phyloP scores from a whole-genome alignment of 2,113 vertebrate genomes.

The Fulica atra region DNA sequence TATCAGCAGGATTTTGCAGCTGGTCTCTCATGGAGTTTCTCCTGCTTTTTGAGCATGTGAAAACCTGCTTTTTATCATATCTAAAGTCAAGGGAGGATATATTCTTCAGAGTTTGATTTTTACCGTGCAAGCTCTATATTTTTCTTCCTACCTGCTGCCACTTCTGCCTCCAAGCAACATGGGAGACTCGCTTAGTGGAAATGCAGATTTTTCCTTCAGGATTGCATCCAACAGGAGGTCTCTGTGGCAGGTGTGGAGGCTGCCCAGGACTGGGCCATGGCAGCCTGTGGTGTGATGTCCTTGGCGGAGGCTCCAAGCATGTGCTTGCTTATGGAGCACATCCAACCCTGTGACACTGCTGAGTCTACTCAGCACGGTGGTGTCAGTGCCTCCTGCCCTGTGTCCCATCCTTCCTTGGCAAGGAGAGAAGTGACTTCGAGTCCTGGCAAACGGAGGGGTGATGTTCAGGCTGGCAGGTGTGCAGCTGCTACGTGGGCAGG shows the following conservation, averaged over 20 bases:
- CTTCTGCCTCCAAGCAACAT: not conserved
- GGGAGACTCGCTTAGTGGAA: not conserved
- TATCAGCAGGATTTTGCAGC: conserved; percentile 7
- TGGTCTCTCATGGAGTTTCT: not conserved
- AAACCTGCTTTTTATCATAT: conserved; percentile 4
- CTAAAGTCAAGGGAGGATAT: not conserved
- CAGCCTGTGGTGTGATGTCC: accelerated
- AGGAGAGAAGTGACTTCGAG: not conserved
- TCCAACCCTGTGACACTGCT: not conserved
- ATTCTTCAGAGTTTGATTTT: not conserved
- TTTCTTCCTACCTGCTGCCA: accelerated
- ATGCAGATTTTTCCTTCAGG: not conserved
- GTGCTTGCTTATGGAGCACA: accelerated
- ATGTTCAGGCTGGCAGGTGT: not conserved
- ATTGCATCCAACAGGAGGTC: not conserved
- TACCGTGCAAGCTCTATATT: not conserved
- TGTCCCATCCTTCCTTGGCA: not conserved
- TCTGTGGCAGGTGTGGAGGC: not conserved
- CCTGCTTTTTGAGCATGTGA: not conserved
- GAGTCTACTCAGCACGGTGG: accelerated
- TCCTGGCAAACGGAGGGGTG: accelerated
- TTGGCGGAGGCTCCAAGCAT: not conserved
- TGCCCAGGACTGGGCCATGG: not conserved
- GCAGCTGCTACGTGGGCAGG: not conserved
- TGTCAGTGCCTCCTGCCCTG: not conserved